Evolutionary conservation across 2,113 vertebrate genomes (phyloP), one percentile per base, ranked within the genome.

Genomic region (Thalassarche chlororhynchos): DNA sequence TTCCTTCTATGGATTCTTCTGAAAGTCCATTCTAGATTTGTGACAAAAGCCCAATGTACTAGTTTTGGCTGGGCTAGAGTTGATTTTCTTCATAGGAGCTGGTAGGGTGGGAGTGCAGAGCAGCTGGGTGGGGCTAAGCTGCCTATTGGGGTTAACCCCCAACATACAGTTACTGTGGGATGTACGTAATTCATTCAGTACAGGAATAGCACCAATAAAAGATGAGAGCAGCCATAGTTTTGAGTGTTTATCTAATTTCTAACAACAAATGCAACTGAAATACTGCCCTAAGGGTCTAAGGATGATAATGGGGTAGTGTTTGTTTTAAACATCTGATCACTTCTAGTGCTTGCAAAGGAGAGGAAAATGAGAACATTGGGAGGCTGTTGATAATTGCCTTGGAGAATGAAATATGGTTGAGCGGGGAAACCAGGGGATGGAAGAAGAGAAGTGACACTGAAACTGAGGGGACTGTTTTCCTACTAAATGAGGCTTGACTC

Each of bases 361-460:
- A 62, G 80, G 75, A 77, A 71, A 61, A 55, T 58, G 75, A 80
- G 46, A 80, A 62, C 38, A 49, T 58, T 0, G 2, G 28, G 54
- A 86, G 6, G 38, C 19, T 80, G 54, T 80, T 81, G 20, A 18
- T 77, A 80, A 66, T 90, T 90, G 32, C 46, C 26, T 66, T 77
- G 36, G 64, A 58, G 76, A 92, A 36, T 32, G 40, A 88, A 88
- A 72, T 79, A 14, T 2, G 26, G 17, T 51, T 84, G 51, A 6
- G 13, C 1, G 3, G 13, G 0, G 42, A 12, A 71, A 31, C 6
- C 9, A 29, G 16, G 42, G 11, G 4, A 19, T 66, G 17, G 31
- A 66, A 75, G 66, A 72, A 38, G 20, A 79, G 17, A 64, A 72
- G 64, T 71, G 57, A 7, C n/a, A 24, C 32, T 78, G 68, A 78